phyloP scores from a whole-genome alignment of 2,113 vertebrate genomes.

The Aplodontia rufa region DNA sequence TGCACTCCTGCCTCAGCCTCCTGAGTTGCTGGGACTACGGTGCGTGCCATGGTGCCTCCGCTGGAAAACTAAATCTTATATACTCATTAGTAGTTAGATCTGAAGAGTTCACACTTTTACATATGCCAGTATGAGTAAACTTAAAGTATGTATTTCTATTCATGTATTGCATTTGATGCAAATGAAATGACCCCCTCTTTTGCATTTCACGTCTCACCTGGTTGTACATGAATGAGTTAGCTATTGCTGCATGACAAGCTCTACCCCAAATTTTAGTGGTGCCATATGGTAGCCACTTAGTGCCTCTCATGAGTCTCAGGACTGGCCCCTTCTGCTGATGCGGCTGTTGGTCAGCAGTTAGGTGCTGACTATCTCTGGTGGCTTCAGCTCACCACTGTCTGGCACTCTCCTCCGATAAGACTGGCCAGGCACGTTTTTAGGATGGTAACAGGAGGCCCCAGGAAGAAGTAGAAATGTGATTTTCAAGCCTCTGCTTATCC shows the following conservation, averaged over 20 bases:
- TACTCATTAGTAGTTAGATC: background rate
- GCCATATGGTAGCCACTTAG: rapidly evolving
- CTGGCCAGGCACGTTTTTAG: no score
- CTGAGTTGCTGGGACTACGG: no score
- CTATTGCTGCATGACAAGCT: rapidly evolving
- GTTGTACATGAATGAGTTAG: background rate
- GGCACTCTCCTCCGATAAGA: rapidly evolving
- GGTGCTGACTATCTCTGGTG: background rate
- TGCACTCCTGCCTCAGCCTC: no score
- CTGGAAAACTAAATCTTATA: rapidly evolving
- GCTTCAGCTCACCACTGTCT: rapidly evolving
- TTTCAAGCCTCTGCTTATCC: background rate
- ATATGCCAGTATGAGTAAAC: background rate
- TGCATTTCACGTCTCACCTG: background rate
- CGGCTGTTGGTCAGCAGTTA: background rate
- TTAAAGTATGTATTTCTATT: rapidly evolving
- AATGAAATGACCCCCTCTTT: background rate
- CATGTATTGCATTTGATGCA: background rate
- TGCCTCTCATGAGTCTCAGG: background rate
- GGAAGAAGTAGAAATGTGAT: background rate
- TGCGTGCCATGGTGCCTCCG: no score
- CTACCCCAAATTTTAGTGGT: rapidly evolving
- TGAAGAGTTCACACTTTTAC: background rate
- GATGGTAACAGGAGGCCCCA: background rate
- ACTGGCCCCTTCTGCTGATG: no score